Base-by-base conservation (phyloP, 2,888 invertebrate species). In the Heteromurus nitidus region DNA sequence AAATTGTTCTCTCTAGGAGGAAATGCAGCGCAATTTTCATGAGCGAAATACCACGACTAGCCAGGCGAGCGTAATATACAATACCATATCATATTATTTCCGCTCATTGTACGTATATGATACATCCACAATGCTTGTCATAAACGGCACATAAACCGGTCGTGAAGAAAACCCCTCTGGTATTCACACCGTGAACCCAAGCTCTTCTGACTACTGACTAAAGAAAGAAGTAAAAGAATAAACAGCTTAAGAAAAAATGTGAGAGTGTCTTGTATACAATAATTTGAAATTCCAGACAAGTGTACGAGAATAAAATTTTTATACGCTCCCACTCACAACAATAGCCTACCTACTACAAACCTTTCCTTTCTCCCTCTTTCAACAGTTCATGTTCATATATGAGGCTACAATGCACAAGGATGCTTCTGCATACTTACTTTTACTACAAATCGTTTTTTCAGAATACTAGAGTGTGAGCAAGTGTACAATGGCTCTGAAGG, bases 211-310 rank as follows among this genome's bases (percentile, higher is more conserved):
- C 7, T 47, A 36, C 36, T 36, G 47, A 3, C 53, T 53, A n/a
- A 55, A 55, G 20, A 11, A 11, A 20, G 18, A 55, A 55, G 55
- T 26, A 55, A 22, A 55, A 5, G 53, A 22, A 24, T 36, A 36
- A 36, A 36, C 36, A n/a, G 3, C 3, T 3, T 3, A 16, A n/a
- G 22, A 22, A 3, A 53, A 22, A 53, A 9, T 2, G 26, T 7
- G 26, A 20, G n/a, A 26, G n/a, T 30, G 31, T 55, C n/a, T n/a
- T 55, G 55, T 55, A 26, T 26, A 30, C 30, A 24, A 31, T 64
- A 64, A 64, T 73, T 73, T n/a, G 73, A 73, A 73, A 73, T 65
- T 74, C 74, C 65, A 55, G 65, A 20, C 64, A 74, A 74, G 65
- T 74, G 74, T 65, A 30, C 50, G 64, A 31, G 50, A 74, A 74